Base-by-base conservation (phyloP, 1,140 invertebrate genomes). In the Potamilus streckersoni region DNA sequence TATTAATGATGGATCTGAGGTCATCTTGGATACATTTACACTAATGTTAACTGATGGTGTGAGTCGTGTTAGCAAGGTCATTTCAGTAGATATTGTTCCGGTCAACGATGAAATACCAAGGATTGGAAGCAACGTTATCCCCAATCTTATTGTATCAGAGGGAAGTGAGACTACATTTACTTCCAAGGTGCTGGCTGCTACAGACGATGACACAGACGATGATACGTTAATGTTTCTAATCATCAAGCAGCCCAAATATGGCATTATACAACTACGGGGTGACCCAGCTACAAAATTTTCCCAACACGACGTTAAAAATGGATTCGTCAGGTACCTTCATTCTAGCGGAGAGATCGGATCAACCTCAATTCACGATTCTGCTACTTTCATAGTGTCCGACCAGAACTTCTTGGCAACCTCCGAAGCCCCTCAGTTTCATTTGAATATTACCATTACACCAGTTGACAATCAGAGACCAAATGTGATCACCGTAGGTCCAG, bases 321-420 rank as follows among this genome's bases (percentile, higher is more conserved):
- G 83, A 14, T 57, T 76, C 15, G 86, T 90, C 2, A 83, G 82
- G 64, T 90, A 87, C 77, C 76, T 86, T 17, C 89, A 90, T 80
- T 89, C 82, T 14, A 87, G 86, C 16, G 87, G 85, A 1, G 90
- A 91, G 76, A 90, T 91, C 16, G 90, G 90, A 20, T 79, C 80
- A 0, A 74, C 83, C 2, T 55, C 82, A 2, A 20, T 84, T n/a
- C 76, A 79, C n/a, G 91, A 91, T 80, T 79, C 83, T 14, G 87
- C 90, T 15, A 88, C 87, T 6, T 86, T 91, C 58, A 86, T 89
- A n/a, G 83, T 91, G 4, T 89, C 89, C 6, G 89, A 91, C 73
- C 84, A 90, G 74, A 83, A 83, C 60, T 87, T 79, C 70, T 73
- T 84, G 56, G 82, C 84, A 13, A 83, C 87, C 2, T 82, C 87